Evolutionary conservation across 1,140 invertebrate genomes (phyloP).

Genomic region (Nymphalis io): DNA sequence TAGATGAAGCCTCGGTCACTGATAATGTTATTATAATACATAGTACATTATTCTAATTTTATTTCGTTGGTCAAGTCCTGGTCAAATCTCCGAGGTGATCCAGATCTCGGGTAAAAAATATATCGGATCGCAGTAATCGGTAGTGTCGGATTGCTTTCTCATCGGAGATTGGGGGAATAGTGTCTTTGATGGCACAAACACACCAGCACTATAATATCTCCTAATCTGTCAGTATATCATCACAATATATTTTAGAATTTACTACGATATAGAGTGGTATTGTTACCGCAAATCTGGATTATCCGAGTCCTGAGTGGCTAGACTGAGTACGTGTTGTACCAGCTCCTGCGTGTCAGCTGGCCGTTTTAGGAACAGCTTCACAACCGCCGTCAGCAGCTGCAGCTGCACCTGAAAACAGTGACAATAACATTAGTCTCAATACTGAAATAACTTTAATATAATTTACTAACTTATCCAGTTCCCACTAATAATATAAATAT

Average conservation of each 20-base stretch:
- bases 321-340: slow-evolving; percentile 95
- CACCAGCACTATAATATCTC: too few species aligned
- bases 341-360: slow-evolving; percentile 99
- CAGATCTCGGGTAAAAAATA: too few species aligned
- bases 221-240: too few species aligned
- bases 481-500: too few species aligned
- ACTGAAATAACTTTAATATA: background rate
- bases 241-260: too few species aligned
- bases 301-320: slow-evolving; percentile 99
- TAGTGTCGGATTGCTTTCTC: too few species aligned
- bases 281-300: slow-evolving; percentile 94
- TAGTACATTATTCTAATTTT: too few species aligned
- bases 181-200: too few species aligned
- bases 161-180: too few species aligned
- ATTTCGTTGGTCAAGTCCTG: too few species aligned
- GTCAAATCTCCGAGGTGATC: too few species aligned
- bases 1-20: slow-evolving; percentile 99
- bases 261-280: background rate
- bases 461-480: background rate
- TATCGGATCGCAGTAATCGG: too few species aligned
- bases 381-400: slow-evolving; percentile 98
- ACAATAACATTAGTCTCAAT: background rate
- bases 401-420: slow-evolving; percentile 88
- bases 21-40: background rate
- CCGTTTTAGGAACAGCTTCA: slow-evolving; percentile 98